Evolutionary conservation across 2,797 vertebrate species (phyloP).

Genomic region (Xenops minutus): DNA sequence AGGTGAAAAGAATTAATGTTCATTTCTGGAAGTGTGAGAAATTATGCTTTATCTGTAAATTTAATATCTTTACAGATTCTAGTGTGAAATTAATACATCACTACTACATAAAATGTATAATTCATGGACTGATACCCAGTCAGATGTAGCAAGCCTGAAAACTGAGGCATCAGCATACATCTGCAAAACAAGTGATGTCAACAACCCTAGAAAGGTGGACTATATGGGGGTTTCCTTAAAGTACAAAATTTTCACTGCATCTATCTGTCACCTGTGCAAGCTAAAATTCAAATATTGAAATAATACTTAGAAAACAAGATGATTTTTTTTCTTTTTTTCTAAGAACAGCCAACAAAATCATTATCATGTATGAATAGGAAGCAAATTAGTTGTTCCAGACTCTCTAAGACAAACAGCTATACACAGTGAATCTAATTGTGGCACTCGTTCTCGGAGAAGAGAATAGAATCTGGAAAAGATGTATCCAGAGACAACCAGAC

Average conservation of each 20-base stretch:
- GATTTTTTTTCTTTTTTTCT: background rate
- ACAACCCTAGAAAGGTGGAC: background rate
- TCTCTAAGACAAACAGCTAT: background rate
- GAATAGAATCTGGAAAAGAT: no score
- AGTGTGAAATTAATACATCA: conserved; percentile 56
- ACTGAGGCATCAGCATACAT: background rate
- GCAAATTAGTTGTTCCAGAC: background rate
- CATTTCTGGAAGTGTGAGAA: conserved; percentile 9
- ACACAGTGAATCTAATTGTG: background rate
- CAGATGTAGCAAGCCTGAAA: conserved; percentile 13
- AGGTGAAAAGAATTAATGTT: conserved; percentile 22
- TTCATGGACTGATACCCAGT: conserved; percentile 18
- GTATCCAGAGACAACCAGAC: no score
- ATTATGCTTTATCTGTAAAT: conserved; percentile 28
- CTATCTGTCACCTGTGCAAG: background rate
- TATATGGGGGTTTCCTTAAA: accelerated
- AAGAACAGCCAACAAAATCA: background rate
- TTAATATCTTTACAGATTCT: conserved; percentile 19
- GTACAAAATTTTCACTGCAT: background rate
- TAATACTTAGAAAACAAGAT: background rate
- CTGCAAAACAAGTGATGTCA: background rate
- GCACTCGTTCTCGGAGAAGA: background rate
- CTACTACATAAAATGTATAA: conserved; percentile 15
- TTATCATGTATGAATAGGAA: background rate
- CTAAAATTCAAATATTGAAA: background rate